Base-by-base conservation (phyloP, 2,113 vertebrate species). In the Panthera uncia region DNA sequence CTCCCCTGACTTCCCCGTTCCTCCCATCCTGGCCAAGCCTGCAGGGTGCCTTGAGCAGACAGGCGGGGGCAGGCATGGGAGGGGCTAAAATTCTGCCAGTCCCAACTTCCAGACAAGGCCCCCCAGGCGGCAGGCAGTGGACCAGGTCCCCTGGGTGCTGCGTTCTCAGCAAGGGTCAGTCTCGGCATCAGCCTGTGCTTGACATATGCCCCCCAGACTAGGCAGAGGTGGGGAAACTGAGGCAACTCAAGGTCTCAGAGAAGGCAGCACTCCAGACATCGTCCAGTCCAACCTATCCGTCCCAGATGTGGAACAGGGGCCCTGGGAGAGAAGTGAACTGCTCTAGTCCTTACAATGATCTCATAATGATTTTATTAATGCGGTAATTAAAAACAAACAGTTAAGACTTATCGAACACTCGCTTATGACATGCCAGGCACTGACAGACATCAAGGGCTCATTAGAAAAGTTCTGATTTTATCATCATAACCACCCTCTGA, bases 381-480 rank as follows among this genome's bases (percentile, higher is more conserved):
- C 48, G 13, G 7, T 63, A 16, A 50, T 88, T 81, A 89, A 89
- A 41, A 94, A 91, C 57, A n/a, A 38, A 88, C 91, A 6, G 63
- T 86, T 76, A 55, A 61, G 81, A 86, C 36, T 78, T 74, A 87
- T 88, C 33, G 65, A 89, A 38, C 61, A 50, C 48, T 41, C 38
- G 9, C 38, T 89, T 80, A 63, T 38, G 73, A 36, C 19, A 45
- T 23, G 73, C 19, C 21, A 84, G 55, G 7, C 29, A 23, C 36
- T 76, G 78, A 61, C 33, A 45, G 45, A 45, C 57, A 52, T 74
- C 45, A 91, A 96, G 12, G 31, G 33, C 45, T 88, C 48, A 7
- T 85, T 94, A 94, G 76, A 71, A 82, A 63, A 9, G 48, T 21
- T 84, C 78, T 89, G 61, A 96, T 79, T 71, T 93, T 85, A 91